phyloP scores from a whole-genome alignment of 2,888 invertebrate genomes.

The Hirudinaria manillensis region DNA sequence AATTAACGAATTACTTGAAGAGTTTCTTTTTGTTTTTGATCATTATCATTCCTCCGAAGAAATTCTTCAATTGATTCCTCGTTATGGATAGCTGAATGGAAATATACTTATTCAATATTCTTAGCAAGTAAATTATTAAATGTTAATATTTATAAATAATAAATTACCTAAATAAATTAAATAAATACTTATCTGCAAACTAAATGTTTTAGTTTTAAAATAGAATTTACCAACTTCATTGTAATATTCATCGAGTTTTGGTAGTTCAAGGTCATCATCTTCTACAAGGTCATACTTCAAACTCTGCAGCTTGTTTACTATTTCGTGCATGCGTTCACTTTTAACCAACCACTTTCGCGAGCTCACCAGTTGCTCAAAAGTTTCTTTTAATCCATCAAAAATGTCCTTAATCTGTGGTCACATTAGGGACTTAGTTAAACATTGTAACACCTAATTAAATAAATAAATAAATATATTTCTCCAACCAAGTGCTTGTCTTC shows the following conservation, averaged over 20 bases:
- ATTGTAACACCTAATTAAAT: too few relatives aligned
- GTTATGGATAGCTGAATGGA: too few relatives aligned
- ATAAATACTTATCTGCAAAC: neutral
- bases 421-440: neutral
- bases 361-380: conserved; percentile 1
- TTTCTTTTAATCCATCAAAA: conserved; percentile 7
- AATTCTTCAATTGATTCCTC: too few relatives aligned
- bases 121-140: too few relatives aligned
- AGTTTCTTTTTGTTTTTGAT: too few relatives aligned
- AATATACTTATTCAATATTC: too few relatives aligned
- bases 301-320: neutral
- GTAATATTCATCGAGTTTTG: neutral
- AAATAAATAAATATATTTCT: too few relatives aligned
- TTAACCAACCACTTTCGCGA: neutral
- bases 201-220: neutral
- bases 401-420: neutral
- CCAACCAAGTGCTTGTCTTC: conserved; percentile 2
- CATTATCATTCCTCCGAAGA: too few relatives aligned
- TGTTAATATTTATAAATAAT: neutral
- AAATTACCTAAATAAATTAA: neutral
- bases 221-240: conserved; percentile 6
- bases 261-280: neutral
- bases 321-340: neutral
- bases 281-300: conserved; percentile 3
- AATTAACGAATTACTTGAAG: too few relatives aligned